Evolutionary conservation across 2,113 vertebrate species (phyloP).

Genomic region (Synodontis membranacea): DNA sequence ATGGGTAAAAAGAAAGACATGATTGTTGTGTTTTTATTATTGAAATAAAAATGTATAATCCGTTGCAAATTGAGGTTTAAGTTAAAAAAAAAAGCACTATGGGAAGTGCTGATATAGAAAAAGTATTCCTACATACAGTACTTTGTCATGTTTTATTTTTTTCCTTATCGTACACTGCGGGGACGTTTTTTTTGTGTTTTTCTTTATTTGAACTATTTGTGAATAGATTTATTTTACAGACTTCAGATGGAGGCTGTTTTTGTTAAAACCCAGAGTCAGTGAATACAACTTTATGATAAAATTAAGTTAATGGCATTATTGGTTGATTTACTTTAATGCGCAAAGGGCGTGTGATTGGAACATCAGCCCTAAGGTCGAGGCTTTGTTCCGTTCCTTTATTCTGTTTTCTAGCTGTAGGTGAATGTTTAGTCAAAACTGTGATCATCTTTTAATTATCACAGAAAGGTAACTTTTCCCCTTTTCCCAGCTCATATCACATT

Average conservation of each 20-base stretch:
- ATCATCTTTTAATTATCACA: neutral
- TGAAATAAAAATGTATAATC: too few relatives aligned
- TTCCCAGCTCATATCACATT: neutral
- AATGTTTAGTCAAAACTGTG: neutral
- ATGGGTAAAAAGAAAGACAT: neutral
- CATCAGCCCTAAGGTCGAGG: neutral
- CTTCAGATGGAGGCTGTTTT: neutral
- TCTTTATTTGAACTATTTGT: neutral
- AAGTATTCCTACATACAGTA: neutral
- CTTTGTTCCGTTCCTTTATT: constrained; percentile 7
- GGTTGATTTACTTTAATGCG: neutral
- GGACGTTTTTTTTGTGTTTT: neutral
- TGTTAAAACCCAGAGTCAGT: neutral
- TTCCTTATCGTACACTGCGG: neutral
- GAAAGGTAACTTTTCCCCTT: neutral
- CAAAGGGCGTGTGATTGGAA: neutral
- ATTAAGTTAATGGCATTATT: neutral
- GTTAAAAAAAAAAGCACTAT: too few relatives aligned
- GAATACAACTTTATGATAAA: neutral
- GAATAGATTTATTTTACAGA: neutral
- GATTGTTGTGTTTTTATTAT: neutral
- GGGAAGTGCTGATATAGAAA: neutral
- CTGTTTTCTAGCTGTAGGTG: neutral
- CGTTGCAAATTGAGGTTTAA: too few relatives aligned
- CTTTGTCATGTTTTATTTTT: too few relatives aligned